Base-by-base conservation (phyloP, 2,888 invertebrate genomes). In the Anoplius nigerrimus region DNA sequence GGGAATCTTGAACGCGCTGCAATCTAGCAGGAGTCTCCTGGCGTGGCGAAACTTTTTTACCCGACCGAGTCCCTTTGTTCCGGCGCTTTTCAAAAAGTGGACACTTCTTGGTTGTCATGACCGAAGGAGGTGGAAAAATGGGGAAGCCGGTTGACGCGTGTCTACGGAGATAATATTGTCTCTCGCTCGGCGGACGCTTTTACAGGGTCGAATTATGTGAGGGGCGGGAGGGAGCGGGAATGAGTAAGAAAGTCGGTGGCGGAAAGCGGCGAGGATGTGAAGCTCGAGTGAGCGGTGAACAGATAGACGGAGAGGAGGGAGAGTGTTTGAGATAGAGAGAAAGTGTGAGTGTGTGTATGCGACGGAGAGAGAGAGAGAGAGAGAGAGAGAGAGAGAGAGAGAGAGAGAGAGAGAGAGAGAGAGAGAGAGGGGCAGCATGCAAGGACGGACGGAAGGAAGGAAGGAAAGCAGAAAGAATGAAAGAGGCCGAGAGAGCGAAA, bases 151-250 rank as follows among this genome's bases (percentile, higher is more conserved):
- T 62, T 54, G 69, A 64, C 68, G 72, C 71, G 71, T 65, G 63
- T 69, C 72, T 58, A 56, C 62, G 77, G 73, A 79, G 78, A 82
- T 77, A 83, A 80, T 82, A 82, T 82, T 82, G 79, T 80, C 76
- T 70, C 76, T 79, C 71, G 71, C 73, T 78, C 70, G 62, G 66
- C 53, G 71, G 75, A 66, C 24, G 34, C 34, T 13, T 11, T 34
- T 11, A 13, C 34, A 34, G 34, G 63, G 58, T 52, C 69, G 77
- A 76, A 78, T 76, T 71, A 74, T 34, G 34, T 11, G 27, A 34
- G 34, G 8, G 1, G 62, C 65, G 67, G 58, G 42, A 61, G 46
- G 42, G 59, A 57, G 52, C 59, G 22, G 43, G 22, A 13, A 1
- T 6, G 48, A 48, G 48, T 34, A 34, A 34, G 34, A 34, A 24